Base-by-base conservation (phyloP, 2,888 invertebrate species). In the Fissipunctia ypsillon region DNA sequence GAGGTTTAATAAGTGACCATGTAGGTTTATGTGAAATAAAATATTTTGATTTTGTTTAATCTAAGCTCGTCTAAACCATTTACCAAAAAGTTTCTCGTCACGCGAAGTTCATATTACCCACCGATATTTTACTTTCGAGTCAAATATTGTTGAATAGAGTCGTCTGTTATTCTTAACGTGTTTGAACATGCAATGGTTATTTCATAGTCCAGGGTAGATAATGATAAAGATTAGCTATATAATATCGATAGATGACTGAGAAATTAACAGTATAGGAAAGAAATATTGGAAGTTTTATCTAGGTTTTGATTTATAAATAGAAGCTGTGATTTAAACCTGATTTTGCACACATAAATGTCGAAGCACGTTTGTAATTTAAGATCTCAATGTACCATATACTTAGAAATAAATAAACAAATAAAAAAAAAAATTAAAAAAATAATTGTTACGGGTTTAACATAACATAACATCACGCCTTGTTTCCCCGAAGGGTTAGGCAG, bases 61-160 rank as follows among this genome's bases (percentile, higher is more conserved):
- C 75, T 5, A 65, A 52, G 48, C n/a, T 48, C 2, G n/a, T 25
- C 25, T 28, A 67, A 63, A 31, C 7, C 22, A 19, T 63, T 45
- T 31, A 66, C 50, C 12, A 52, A 25, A 68, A 69, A 56, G 9
- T 59, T 43, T 65, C n/a, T 7, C 2, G 19, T 19, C 83, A 82
- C 83, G 79, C 73, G 16, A 81, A 45, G 25, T 52, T 28, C 50
- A 10, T 48, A 81, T 77, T 81, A 54, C 16, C 25, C 6, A 73
- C 16, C 31, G 31, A 73, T 72, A 61, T 65, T 77, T 41, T 25
- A 16, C 38, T 31, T 65, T 69, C 28, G 25, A 38, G 19, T 4
- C 1, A 14, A 59, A 43, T 60, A 22, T 52, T 60, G 25, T 31
- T 25, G 25, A 54, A 73, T 16, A 28, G 22, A 45, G 22, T 16